Evolutionary conservation across 2,113 vertebrate species (phyloP), one percentile per base, ranked within the genome.

Genomic region (Leucopsar rothschildi): DNA sequence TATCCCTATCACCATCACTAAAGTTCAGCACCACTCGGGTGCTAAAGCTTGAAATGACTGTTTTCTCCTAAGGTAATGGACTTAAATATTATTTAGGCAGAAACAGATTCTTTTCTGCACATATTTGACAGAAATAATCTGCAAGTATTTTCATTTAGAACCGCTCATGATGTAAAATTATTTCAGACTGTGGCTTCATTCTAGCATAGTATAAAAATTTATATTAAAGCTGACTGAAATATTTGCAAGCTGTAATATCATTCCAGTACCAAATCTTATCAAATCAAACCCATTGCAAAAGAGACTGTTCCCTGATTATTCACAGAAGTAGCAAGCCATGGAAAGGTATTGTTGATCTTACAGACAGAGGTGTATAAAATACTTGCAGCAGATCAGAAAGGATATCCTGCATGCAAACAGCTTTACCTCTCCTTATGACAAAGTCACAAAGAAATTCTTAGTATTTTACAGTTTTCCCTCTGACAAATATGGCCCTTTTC

Each of bases 21-120:
- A 64, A 72, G 57, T 69, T 91, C 93, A 92, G 72, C 82, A 81
- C 15, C 65, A 61, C 40, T 53, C 70, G 42, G n/a, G 64, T 90
- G 75, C 71, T 93, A 92, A 95, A 88, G 80, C 75, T 29, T 35
- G 66, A 91, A 92, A 94, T 83, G 5, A 90, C 52, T 90, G 88
- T 88, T 97, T 97, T 94, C 63, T 81, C 64, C n/a, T n/a, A 56
- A 47, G 42, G 55, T 93, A 97, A 95, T 66, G 44, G 85, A 82
- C 29, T 92, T 89, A 44, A 90, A 86, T 65, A 77, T 85, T 89
- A 94, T 88, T 93, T 94, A 92, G 66, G 75, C 3, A 22, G 89
- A 91, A 95, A 91, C 10, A 95, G 82, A 95, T 90, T 70, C 52
- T 86, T 95, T 86, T 68, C 53, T 79, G 33, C 75, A 77, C 33